phyloP scores from a whole-genome alignment of 2,888 invertebrate genomes.

The Limnephilus lunatus region DNA sequence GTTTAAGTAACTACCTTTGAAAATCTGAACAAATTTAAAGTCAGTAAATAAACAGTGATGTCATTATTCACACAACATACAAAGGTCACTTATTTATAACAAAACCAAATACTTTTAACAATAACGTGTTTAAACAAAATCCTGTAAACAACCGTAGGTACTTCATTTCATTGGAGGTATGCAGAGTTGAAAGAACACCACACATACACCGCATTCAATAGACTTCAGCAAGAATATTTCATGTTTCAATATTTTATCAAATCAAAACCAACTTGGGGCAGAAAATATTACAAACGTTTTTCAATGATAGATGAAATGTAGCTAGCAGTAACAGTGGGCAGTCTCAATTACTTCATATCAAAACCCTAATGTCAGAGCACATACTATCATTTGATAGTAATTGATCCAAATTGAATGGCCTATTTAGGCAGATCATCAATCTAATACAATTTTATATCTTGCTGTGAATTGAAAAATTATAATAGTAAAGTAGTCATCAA shows the following conservation, averaged over 20 bases:
- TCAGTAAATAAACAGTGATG: background rate
- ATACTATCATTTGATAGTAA: constrained; percentile 3
- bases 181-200: background rate
- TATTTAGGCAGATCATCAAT: background rate
- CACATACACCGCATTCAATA: background rate
- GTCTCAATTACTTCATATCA: background rate
- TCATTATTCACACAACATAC: background rate
- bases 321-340: background rate
- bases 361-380: background rate
- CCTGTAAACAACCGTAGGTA: background rate
- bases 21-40: background rate
- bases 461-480: background rate
- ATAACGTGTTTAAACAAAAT: background rate
- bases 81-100: background rate
- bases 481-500: too few relatives aligned
- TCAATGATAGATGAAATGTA: background rate
- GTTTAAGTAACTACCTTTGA: background rate
- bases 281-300: background rate
- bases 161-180: background rate
- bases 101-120: background rate
- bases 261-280: background rate
- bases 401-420: constrained; percentile 14
- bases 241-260: background rate
- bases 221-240: background rate
- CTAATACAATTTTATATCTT: background rate